Evolutionary conservation across 1,140 invertebrate species (phyloP).

Genomic region (Drosophila bocqueti): DNA sequence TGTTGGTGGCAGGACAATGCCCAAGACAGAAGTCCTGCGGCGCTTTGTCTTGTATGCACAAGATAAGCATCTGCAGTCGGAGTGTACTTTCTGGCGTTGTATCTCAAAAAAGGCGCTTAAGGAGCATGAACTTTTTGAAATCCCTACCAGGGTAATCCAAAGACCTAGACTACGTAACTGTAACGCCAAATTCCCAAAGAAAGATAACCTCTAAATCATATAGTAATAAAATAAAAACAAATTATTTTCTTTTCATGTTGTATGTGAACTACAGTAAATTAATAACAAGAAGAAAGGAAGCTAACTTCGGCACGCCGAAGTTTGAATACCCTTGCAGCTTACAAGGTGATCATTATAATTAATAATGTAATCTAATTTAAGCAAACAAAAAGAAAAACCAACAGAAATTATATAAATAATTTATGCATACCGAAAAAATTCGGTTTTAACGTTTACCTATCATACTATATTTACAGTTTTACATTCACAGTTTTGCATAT

Average conservation of each 20-base stretch:
- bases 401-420: too few species aligned
- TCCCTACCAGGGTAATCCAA: background rate
- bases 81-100: slow-evolving; percentile 3
- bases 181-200: background rate
- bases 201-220: background rate
- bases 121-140: slow-evolving; percentile 12
- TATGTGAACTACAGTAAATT: too few species aligned
- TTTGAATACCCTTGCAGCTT: too few species aligned
- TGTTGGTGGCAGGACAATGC: slow-evolving; percentile 22
- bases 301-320: too few species aligned
- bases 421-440: too few species aligned
- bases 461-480: too few species aligned
- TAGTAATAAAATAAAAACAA: background rate
- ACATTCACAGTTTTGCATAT: too few species aligned
- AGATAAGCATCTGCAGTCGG: slow-evolving; percentile 48
- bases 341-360: too few species aligned
- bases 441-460: too few species aligned
- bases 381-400: too few species aligned
- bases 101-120: slow-evolving; percentile 29
- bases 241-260: background rate
- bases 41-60: slow-evolving; percentile 21
- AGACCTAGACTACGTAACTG: background rate
- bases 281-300: too few species aligned
- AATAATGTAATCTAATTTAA: too few species aligned
- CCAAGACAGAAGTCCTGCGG: slow-evolving; percentile 39